Conservation (phyloP, 2,888 invertebrate genomes). For the Anthophora plumipes region DNA sequence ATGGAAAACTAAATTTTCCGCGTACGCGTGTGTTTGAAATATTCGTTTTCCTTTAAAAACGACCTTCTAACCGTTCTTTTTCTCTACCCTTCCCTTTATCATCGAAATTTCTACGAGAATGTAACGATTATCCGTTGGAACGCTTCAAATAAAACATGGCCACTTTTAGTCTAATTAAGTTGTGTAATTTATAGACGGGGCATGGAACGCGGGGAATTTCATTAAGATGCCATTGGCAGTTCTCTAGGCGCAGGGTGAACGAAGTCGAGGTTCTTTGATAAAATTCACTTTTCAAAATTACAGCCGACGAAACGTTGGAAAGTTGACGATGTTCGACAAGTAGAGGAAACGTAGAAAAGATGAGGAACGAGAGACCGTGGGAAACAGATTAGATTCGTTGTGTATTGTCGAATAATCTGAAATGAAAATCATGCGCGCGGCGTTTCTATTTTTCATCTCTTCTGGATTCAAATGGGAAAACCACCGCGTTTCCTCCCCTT, state of each 20-base stretch:
- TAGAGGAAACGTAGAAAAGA: too few relatives aligned
- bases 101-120: not conserved
- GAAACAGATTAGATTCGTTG: not conserved
- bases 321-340: not conserved
- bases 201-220: constrained; percentile 52
- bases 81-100: not conserved
- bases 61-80: too few relatives aligned
- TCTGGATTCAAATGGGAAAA: constrained; percentile 13
- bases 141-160: constrained; percentile 22
- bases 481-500: constrained; percentile 21
- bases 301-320: not conserved
- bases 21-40: constrained; percentile 11
- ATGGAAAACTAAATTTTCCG: constrained; percentile 37
- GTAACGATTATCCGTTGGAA: not conserved
- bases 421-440: constrained; percentile 16
- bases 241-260: constrained; percentile 15
- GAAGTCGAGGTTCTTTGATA: constrained; percentile 9
- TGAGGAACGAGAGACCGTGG: not conserved
- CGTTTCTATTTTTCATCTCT: constrained; percentile 4
- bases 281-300: constrained; percentile 26
- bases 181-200: constrained; percentile 45
- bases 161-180: constrained; percentile 57
- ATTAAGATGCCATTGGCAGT: constrained; percentile 55
- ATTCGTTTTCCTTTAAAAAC: not conserved
- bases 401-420: constrained; percentile 16